Conservation (phyloP, 1,140 invertebrate species). For the Drosophila punjabiensis region DNA sequence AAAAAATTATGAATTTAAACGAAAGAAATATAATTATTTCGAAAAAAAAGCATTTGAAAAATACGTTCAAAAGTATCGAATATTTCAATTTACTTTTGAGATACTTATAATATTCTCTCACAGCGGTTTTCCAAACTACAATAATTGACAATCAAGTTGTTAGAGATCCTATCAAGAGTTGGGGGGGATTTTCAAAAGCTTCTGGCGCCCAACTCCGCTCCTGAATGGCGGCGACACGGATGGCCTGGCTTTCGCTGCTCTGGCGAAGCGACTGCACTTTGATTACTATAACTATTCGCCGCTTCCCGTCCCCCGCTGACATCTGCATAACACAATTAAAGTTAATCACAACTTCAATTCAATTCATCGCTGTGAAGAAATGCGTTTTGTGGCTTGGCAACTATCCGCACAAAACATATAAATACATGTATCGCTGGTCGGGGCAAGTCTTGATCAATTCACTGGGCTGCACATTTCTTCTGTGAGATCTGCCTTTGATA, state of each 20-base stretch:
- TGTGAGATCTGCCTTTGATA: constrained; percentile 58
- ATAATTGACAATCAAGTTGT: constrained; percentile 10
- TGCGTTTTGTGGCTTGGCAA: constrained; percentile 40
- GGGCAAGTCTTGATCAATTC: constrained; percentile 53
- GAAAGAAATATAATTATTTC: no score
- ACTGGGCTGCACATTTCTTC: constrained; percentile 67
- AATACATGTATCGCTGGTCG: background rate
- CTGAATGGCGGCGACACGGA: constrained; percentile 17
- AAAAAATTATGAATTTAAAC: no score
- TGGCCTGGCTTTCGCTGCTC: constrained; percentile 31
- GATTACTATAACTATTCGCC: constrained; percentile 21
- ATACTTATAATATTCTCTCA: no score
- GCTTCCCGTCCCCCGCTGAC: constrained; percentile 13
- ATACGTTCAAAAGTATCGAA: background rate
- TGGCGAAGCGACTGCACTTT: constrained; percentile 34
- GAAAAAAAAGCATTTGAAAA: background rate
- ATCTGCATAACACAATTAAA: constrained; percentile 61
- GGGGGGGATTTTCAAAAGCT: background rate
- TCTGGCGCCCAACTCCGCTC: constrained; percentile 14
- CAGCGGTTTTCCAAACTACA: no score
- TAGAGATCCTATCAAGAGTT: constrained; percentile 4
- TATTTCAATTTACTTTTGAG: no score
- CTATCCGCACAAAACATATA: constrained; percentile 13
- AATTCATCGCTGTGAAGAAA: constrained; percentile 61
- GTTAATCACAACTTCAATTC: constrained; percentile 78